Conservation (phyloP, 2,113 vertebrate genomes). For the Nerophis lumbriciformis region DNA sequence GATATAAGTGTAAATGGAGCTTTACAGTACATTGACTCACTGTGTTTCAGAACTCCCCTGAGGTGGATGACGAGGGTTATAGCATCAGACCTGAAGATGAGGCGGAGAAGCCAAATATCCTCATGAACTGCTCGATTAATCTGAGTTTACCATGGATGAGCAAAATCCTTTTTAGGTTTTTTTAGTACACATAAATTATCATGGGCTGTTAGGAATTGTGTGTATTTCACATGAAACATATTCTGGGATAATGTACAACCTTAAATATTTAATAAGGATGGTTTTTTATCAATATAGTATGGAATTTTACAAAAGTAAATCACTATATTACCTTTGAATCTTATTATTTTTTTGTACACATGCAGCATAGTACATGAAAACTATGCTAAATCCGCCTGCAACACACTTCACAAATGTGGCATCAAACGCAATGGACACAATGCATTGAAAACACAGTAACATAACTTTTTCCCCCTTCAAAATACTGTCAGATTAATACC, state of each 20-base stretch:
- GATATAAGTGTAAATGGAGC: background rate
- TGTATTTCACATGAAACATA: background rate
- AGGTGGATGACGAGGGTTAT: constrained; percentile 95
- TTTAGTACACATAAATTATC: background rate
- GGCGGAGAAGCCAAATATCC: constrained; percentile 91
- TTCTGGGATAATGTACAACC: background rate
- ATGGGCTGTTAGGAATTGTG: background rate
- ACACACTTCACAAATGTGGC: no score
- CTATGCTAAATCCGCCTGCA: no score
- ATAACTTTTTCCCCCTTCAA: no score
- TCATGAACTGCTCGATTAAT: constrained; percentile 38
- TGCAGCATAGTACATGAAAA: no score
- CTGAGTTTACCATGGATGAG: background rate
- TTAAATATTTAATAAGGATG: no score
- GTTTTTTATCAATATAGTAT: no score
- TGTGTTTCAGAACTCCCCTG: constrained; percentile 84
- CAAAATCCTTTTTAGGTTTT: background rate
- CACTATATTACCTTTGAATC: no score
- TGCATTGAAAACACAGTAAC: no score
- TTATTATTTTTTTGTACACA: no score
- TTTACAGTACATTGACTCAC: background rate
- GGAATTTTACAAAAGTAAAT: no score
- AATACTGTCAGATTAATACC: no score
- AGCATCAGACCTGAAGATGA: constrained; percentile 92
- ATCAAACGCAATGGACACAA: no score